phyloP scores from a whole-genome alignment of 92 coral and sea anemone species.

The Palythoa grandiflora region DNA sequence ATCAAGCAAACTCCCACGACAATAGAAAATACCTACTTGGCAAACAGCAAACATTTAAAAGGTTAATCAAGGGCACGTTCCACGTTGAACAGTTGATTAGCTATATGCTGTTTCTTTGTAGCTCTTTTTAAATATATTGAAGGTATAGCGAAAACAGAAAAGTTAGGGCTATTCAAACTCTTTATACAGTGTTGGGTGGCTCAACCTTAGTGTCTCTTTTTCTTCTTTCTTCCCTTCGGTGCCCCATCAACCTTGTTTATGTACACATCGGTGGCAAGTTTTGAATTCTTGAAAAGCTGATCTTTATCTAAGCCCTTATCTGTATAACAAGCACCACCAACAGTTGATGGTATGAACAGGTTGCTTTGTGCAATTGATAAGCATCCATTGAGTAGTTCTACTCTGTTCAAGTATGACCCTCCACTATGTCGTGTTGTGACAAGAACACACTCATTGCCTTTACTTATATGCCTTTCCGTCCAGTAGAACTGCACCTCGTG shows the following conservation, averaged over 20 bases:
- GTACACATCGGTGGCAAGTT: background rate
- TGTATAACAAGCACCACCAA: constrained; percentile 8
- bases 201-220: constrained; percentile 7
- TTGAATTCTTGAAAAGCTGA: background rate
- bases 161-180: constrained; percentile 17
- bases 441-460: constrained; percentile 12
- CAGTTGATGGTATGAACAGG: background rate
- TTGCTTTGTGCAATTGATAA: constrained; percentile 1
- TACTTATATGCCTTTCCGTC: background rate
- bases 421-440: background rate
- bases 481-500: constrained; percentile 2
- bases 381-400: constrained; percentile 1
- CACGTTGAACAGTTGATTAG: constrained; percentile 38
- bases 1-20: constrained; percentile 2
- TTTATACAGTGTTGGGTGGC: constrained; percentile 23
- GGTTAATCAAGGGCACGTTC: constrained; percentile 29
- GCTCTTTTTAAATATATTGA: constrained; percentile 31
- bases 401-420: constrained; percentile 1
- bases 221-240: constrained; percentile 11
- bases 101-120: constrained; percentile 18
- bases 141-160: background rate
- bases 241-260: constrained; percentile 5
- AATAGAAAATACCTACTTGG: constrained; percentile 29
- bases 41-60: background rate
- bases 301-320: constrained; percentile 3